phyloP scores from a whole-genome alignment of 2,797 vertebrate genomes.

The Enteromius mattozi region DNA sequence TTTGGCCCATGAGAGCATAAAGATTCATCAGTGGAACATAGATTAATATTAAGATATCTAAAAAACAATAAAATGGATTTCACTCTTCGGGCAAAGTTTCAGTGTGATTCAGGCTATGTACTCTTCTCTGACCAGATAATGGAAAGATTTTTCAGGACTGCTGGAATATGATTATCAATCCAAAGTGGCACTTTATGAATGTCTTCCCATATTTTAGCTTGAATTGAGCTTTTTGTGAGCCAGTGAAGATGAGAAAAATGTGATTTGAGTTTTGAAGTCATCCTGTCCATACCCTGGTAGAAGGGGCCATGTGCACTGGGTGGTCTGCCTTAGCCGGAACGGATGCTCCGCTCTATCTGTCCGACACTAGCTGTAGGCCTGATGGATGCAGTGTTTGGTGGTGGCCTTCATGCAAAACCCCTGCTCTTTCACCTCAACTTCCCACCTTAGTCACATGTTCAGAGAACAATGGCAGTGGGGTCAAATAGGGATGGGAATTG shows the following conservation, averaged over 20 bases:
- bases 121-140: slow-evolving; percentile 19
- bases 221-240: slow-evolving; percentile 55
- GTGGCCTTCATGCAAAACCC: slow-evolving; percentile 73
- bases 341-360: slow-evolving; percentile 68
- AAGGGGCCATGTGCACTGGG: slow-evolving; percentile 74
- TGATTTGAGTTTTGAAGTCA: slow-evolving; percentile 68
- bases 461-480: slow-evolving; percentile 10
- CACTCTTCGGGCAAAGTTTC: slow-evolving; percentile 22
- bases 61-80: slow-evolving; percentile 35
- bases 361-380: slow-evolving; percentile 70
- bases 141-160: slow-evolving; percentile 42
- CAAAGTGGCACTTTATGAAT: slow-evolving; percentile 45
- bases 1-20: not conserved
- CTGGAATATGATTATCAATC: slow-evolving; percentile 36
- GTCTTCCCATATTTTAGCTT: slow-evolving; percentile 50
- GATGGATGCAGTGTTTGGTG: slow-evolving; percentile 77
- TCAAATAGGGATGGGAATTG: not conserved
- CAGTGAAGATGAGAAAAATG: slow-evolving; percentile 59
- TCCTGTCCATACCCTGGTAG: slow-evolving; percentile 67
- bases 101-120: not conserved
- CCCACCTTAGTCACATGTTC: slow-evolving; percentile 65
- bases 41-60: slow-evolving; percentile 21
- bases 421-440: slow-evolving; percentile 46
- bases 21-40: slow-evolving; percentile 31
- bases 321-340: slow-evolving; percentile 74